Evolutionary conservation across 1,140 invertebrate genomes (phyloP).

Genomic region (Dreissena polymorpha): DNA sequence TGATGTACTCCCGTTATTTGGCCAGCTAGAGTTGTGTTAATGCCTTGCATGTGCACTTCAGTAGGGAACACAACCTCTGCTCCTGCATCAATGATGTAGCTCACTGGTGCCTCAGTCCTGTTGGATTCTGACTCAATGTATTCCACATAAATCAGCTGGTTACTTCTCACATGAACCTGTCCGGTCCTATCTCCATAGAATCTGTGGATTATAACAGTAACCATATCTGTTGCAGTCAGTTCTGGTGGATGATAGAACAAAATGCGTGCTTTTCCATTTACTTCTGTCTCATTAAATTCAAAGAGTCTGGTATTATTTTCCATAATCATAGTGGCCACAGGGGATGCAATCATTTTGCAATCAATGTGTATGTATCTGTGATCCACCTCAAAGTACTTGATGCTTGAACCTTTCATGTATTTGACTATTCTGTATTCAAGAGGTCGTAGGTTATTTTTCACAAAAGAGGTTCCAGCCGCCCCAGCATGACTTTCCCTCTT

Average conservation of each 20-base stretch:
- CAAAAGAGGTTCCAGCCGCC: slow-evolving; percentile 69
- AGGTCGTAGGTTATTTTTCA: slow-evolving; percentile 70
- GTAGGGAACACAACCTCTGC: slow-evolving; percentile 68
- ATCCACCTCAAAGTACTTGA: slow-evolving; percentile 70
- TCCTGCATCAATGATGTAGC: slow-evolving; percentile 69
- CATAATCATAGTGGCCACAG: slow-evolving; percentile 67
- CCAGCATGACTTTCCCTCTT: slow-evolving; percentile 56
- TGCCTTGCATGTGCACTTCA: slow-evolving; percentile 70
- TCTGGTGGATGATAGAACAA: slow-evolving; percentile 62
- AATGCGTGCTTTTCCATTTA: slow-evolving; percentile 64
- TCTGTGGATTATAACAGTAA: slow-evolving; percentile 59
- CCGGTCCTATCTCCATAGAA: slow-evolving; percentile 70
- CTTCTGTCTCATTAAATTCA: slow-evolving; percentile 69
- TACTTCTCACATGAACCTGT: slow-evolving; percentile 64
- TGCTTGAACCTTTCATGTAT: slow-evolving; percentile 61
- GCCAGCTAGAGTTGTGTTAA: slow-evolving; percentile 65
- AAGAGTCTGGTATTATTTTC: slow-evolving; percentile 64
- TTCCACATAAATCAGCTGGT: slow-evolving; percentile 64
- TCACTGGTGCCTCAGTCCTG: slow-evolving; percentile 70
- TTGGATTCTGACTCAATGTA: slow-evolving; percentile 70
- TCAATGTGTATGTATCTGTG: slow-evolving; percentile 69
- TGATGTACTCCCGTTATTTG: slow-evolving; percentile 68
- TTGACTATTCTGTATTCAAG: slow-evolving; percentile 70
- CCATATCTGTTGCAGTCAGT: neutral
- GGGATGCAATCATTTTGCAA: slow-evolving; percentile 62